A percentile compares a stretch with the other conserved stretches of the same genome.
These are phyloP conservation scores for Aplidium turbinatum DNA, from an alignment of 23 tunicate genomes.

Conservation along the genomic window DNA sequence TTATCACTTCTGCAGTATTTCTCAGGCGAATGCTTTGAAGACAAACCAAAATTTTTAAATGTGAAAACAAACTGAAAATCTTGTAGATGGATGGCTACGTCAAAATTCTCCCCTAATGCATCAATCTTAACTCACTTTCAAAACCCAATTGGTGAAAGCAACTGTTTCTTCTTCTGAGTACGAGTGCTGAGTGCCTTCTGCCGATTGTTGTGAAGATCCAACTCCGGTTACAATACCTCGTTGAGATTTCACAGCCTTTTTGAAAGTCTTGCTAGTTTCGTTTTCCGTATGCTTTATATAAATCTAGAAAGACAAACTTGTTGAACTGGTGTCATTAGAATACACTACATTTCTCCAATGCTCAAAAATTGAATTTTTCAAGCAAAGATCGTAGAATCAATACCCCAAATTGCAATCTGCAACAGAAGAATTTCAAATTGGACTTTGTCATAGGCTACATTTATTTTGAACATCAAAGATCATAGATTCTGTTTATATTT, in stretches of 20 bases:
- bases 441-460: too few species aligned
- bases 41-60: neutral
- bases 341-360: too few species aligned
- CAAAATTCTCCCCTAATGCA: neutral
- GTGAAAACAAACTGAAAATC: neutral
- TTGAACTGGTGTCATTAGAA: too few species aligned
- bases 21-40: neutral
- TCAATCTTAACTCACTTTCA: constrained; percentile 20
- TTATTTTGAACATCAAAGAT: too few species aligned
- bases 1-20: neutral
- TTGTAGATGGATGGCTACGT: neutral
- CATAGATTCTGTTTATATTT: too few species aligned
- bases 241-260: constrained; percentile 46
- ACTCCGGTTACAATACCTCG: constrained; percentile 54
- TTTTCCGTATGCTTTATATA: constrained; percentile 61
- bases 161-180: constrained; percentile 88
- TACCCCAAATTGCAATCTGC: too few species aligned
- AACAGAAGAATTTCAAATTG: too few species aligned
- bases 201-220: constrained; percentile 51
- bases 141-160: constrained; percentile 91
- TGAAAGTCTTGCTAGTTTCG: constrained; percentile 59
- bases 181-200: constrained; percentile 88
- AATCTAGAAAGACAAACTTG: too few species aligned
- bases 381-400: too few species aligned
- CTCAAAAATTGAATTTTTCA: too few species aligned